Conservation (phyloP, 2,888 invertebrate species). For the Ditula angustiorana region DNA sequence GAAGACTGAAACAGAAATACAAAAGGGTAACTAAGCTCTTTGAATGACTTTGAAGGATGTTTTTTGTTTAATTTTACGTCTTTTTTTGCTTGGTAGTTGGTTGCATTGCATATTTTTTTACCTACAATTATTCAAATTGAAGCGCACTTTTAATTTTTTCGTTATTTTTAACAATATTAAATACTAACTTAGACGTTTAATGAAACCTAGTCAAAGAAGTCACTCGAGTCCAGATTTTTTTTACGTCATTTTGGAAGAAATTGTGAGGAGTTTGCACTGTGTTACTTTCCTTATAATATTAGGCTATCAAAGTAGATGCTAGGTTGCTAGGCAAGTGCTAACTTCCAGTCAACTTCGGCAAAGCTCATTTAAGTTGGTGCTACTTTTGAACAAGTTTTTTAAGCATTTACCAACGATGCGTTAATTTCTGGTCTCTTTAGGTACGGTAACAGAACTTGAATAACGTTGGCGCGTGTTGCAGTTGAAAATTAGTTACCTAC, state of each 20-base stretch:
- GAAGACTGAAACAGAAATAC: too few relatives aligned
- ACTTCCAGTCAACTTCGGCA: slow-evolving; percentile 26
- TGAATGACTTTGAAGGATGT: too few relatives aligned
- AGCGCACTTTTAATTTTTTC: too few relatives aligned
- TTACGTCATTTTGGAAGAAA: background rate
- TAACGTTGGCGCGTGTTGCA: background rate
- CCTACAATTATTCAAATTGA: too few relatives aligned
- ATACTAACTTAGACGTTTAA: too few relatives aligned
- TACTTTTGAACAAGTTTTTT: slow-evolving; percentile 35
- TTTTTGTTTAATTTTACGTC: too few relatives aligned
- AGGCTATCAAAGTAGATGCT: slow-evolving; percentile 13
- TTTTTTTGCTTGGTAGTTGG: too few relatives aligned
- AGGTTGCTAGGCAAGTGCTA: slow-evolving; percentile 21
- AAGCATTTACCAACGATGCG: slow-evolving; percentile 25
- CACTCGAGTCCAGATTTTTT: background rate
- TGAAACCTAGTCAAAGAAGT: too few relatives aligned
- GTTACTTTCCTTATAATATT: slow-evolving; percentile 24
- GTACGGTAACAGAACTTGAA: background rate
- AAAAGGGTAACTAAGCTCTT: too few relatives aligned
- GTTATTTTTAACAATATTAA: too few relatives aligned
- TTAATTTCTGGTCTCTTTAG: slow-evolving; percentile 18
- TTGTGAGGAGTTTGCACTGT: slow-evolving; percentile 4
- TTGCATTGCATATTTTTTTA: too few relatives aligned
- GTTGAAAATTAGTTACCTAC: background rate
- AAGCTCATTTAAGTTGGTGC: slow-evolving; percentile 39